Conservation (phyloP, 2,113 vertebrate genomes). For the Felis chaus region DNA sequence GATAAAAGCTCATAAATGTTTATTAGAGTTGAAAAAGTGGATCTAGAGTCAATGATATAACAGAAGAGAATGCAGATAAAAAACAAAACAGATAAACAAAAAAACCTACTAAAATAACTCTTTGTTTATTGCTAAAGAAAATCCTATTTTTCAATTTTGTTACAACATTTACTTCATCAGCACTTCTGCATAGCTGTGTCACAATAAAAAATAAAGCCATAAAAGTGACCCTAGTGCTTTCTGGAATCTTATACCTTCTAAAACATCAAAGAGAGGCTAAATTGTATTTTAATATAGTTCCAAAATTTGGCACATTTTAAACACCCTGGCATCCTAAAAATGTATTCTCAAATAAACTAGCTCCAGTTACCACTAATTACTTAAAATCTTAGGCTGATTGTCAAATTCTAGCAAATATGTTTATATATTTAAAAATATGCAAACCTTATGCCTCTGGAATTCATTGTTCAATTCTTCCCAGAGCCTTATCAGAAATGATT, state of each 20-base stretch:
- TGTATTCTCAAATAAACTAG: background rate
- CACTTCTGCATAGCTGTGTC: background rate
- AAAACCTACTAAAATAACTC: background rate
- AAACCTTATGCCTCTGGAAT: background rate
- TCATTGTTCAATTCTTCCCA: background rate
- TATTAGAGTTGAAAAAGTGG: background rate
- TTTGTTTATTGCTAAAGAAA: background rate
- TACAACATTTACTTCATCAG: background rate
- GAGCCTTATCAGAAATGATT: background rate
- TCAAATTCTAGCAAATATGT: background rate
- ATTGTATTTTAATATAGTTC: background rate
- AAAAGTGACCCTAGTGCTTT: background rate
- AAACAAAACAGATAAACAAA: background rate
- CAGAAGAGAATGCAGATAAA: background rate
- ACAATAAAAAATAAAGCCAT: background rate
- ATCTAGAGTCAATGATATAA: background rate
- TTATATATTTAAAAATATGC: background rate
- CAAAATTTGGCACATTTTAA: conserved; percentile 6
- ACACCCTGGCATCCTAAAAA: background rate
- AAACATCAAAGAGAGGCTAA: background rate
- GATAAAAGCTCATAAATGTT: background rate
- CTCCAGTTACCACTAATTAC: background rate
- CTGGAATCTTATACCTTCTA: background rate
- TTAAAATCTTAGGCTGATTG: background rate
- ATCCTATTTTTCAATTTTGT: background rate